These are phyloP conservation scores for Linnaemya tessellans DNA, from an alignment of 2,888 invertebrate genomes.

Conservation along the genomic window DNA sequence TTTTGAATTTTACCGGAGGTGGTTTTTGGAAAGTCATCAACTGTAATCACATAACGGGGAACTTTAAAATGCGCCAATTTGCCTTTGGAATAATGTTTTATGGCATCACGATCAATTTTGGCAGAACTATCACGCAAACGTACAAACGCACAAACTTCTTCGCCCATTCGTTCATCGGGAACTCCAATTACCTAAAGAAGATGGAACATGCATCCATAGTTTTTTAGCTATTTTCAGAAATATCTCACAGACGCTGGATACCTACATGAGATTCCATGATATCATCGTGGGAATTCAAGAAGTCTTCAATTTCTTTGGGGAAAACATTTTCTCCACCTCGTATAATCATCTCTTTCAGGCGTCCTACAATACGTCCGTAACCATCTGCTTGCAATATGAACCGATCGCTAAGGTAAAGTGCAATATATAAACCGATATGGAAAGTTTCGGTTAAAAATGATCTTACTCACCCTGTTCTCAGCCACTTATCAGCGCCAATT, in stretches of 20 bases:
- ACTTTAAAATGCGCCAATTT: conserved; percentile 91
- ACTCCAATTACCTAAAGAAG: conserved; percentile 86
- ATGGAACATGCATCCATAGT: conserved; percentile 52
- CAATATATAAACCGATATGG: neutral
- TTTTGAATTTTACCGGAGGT: conserved; percentile 92
- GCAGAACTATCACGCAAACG: conserved; percentile 83
- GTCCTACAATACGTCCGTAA: conserved; percentile 88
- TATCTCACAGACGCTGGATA: conserved; percentile 4
- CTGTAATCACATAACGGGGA: conserved; percentile 87
- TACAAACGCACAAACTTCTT: conserved; percentile 88
- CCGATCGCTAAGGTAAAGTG: conserved; percentile 81
- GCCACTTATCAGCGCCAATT: conserved; percentile 88
- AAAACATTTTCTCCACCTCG: conserved; percentile 93
- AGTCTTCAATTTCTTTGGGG: conserved; percentile 91
- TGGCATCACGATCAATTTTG: conserved; percentile 84
- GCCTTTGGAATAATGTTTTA: conserved; percentile 87
- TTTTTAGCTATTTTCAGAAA: neutral
- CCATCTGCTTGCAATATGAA: conserved; percentile 87
- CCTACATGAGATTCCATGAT: conserved; percentile 88
- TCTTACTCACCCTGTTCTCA: conserved; percentile 87
- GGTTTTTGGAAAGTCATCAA: conserved; percentile 89
- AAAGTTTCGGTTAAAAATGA: neutral
- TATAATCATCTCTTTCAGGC: conserved; percentile 90
- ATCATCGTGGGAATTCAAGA: conserved; percentile 87
- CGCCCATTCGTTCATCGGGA: conserved; percentile 88